Percentiles rank a stretch among this genome's conserved stretches.
These are phyloP conservation scores for Troides aeacus DNA, from an alignment of 2,888 invertebrate species.

Conservation along the genomic window DNA sequence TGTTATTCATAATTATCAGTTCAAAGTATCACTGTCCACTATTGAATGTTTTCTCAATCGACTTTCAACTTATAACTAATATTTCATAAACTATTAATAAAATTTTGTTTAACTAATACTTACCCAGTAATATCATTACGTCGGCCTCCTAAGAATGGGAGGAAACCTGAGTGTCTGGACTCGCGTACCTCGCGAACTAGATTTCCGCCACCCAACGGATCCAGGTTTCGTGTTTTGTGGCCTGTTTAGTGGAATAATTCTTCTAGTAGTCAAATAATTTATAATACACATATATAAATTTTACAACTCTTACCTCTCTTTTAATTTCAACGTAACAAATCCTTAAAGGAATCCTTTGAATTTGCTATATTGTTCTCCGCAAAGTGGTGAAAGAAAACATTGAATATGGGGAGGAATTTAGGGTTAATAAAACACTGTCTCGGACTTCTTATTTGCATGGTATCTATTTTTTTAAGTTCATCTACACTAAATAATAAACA, in stretches of 20 bases:
- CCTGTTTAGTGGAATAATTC: conserved; percentile 46
- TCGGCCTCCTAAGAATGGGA: conserved; percentile 50
- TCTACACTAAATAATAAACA: conserved; percentile 34
- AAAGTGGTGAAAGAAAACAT: not conserved
- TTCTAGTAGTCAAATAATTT: not conserved
- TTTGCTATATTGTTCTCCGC: not conserved
- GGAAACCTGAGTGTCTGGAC: conserved; percentile 48
- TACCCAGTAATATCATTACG: conserved; percentile 53
- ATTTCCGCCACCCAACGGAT: conserved; percentile 64
- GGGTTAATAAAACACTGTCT: conserved; percentile 20
- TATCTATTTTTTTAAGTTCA: conserved; percentile 36
- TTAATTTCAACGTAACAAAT: not conserved
- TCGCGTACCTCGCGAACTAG: conserved; percentile 63
- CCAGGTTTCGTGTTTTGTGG: conserved; percentile 65
- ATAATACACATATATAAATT: not conserved
- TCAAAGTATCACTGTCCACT: too few species aligned
- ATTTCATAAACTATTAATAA: not conserved
- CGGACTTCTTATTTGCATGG: conserved; percentile 30
- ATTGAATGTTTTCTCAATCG: too few species aligned
- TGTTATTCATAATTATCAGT: too few species aligned
- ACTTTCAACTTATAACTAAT: not conserved
- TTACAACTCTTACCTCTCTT: conserved; percentile 14
- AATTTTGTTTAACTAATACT: conserved; percentile 16
- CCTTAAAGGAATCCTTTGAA: not conserved
- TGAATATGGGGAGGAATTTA: not conserved